phyloP scores from a whole-genome alignment of 2,113 vertebrate species.

The Pachyramphus minor region DNA sequence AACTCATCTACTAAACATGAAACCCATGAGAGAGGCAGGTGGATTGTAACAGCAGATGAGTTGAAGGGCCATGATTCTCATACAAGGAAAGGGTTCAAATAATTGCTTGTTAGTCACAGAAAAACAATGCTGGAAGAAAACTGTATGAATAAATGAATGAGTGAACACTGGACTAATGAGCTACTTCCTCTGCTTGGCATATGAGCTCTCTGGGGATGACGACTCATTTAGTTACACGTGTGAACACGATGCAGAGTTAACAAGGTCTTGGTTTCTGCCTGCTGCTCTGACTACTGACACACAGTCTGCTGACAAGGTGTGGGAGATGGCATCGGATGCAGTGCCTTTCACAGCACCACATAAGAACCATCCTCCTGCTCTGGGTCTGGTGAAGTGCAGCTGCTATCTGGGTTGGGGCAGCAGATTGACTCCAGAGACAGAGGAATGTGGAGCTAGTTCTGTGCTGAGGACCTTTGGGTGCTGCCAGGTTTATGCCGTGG shows the following conservation, averaged over 20 bases:
- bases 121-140: slow-evolving; percentile 44
- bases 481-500: rapidly evolving
- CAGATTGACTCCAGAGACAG: background rate
- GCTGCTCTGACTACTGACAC: background rate
- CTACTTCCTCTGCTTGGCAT: background rate
- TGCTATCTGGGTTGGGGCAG: rapidly evolving
- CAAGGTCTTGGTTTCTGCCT: background rate
- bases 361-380: rapidly evolving
- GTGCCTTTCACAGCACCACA: background rate
- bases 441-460: background rate
- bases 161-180: slow-evolving; percentile 5
- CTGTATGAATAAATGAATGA: slow-evolving; percentile 14
- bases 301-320: background rate
- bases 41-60: background rate
- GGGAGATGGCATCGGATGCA: rapidly evolving
- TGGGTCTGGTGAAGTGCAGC: background rate
- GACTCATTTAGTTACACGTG: background rate
- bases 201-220: background rate
- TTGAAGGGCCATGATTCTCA: background rate
- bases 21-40: background rate
- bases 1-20: slow-evolving; percentile 1
- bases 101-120: slow-evolving; percentile 55
- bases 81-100: slow-evolving; percentile 32
- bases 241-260: background rate
- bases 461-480: background rate